These are phyloP conservation scores for Patella caerulea DNA, from an alignment of 2,888 invertebrate genomes.

Conservation along the genomic window DNA sequence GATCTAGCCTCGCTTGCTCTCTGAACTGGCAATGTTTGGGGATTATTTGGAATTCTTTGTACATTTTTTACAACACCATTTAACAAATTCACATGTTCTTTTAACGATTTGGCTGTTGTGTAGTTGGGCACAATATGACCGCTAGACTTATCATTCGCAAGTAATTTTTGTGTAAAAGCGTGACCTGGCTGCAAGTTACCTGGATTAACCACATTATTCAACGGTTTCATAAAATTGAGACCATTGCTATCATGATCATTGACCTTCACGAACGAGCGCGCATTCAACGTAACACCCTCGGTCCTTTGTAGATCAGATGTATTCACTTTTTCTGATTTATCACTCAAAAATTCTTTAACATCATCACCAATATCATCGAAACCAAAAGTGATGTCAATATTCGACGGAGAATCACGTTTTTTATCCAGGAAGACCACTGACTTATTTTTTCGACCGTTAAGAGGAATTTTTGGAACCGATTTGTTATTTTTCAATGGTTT, in stretches of 20 bases:
- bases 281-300: constrained; percentile 15
- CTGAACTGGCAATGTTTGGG: not conserved
- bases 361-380: constrained; percentile 48
- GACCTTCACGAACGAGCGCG: not conserved
- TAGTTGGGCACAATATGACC: not conserved
- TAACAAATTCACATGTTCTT: not conserved
- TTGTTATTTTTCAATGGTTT: not conserved
- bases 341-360: not conserved
- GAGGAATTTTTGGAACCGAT: constrained; percentile 13
- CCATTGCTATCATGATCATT: not conserved
- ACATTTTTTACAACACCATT: constrained; percentile 7
- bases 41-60: not conserved
- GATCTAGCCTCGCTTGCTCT: not conserved
- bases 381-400: constrained; percentile 61
- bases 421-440: constrained; percentile 64
- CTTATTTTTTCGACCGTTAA: constrained; percentile 35
- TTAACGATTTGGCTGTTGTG: not conserved
- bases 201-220: not conserved
- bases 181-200: not conserved
- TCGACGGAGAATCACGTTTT: constrained; percentile 45
- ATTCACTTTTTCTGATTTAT: constrained; percentile 14
- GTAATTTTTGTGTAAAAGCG: not conserved
- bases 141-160: not conserved
- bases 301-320: constrained; percentile 17
- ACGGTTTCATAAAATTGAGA: not conserved